Evolutionary conservation across 2,113 vertebrate genomes (phyloP), one percentile per base, ranked within the genome.

Genomic region (Alligator mississippiensis): DNA sequence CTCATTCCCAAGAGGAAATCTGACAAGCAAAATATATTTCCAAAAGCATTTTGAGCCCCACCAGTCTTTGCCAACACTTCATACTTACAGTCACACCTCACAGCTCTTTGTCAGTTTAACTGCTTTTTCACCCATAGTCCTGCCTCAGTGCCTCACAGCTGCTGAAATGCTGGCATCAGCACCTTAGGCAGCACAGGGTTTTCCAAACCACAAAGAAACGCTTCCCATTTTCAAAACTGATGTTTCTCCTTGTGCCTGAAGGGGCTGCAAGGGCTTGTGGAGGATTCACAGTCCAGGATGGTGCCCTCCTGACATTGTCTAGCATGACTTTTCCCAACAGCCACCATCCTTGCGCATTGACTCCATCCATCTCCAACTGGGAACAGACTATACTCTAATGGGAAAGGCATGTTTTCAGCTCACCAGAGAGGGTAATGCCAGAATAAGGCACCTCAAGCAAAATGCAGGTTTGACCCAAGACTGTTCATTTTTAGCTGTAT

Each of bases 301-400:
- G 9, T 58, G 84, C 3, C 77, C 14, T 61, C 0, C 14, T 90
- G 24, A 22, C 47, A 6, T 25, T 25, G 21, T 22, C 70, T 47
- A 25, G 15, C 79, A 7, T 81, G 58, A 28, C 54, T 87, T 55
- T 54, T 7, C 70, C 57, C 6, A 74, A 5, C 64, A 91, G 24
- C 76, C 4, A 1, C 16, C 38, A 18, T 70, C 74, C 80, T 58
- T 68, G 22, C 72, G 30, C 38, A 38, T 74, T 74, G 47, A 15
- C 16, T 57, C 77, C 0, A 0, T 82, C 34, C 18, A 25, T 12
- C 59, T 75, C 54, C 60, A 0, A 5, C 60, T 57, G 7, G 5
- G 30, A 88, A 74, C 16, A 90, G 28, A 11, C 9, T 68, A 21
- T 4, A 77, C 38, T 88, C 21, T 74, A 75, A 82, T 92, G 15